Base-by-base conservation (phyloP, 1,140 invertebrate species). In the Apis laboriosa region DNA sequence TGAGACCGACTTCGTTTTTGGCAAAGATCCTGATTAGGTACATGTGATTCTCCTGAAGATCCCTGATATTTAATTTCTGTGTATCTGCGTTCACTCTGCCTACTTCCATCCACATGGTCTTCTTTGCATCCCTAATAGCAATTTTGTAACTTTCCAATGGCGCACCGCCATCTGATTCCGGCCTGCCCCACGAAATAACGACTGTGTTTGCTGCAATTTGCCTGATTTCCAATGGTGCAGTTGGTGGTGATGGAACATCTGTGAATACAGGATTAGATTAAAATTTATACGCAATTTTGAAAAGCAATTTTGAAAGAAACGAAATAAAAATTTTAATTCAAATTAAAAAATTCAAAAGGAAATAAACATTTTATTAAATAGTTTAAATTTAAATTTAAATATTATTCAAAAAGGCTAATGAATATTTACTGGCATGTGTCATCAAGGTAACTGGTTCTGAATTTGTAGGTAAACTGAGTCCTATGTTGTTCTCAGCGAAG, bases 71-170 rank as follows among this genome's bases (percentile, higher is more conserved):
- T 89, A 98, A 96, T 93, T 97, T 97, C 88, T 97, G 97, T 60
- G 97, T 96, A 83, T 97, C 96, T 2, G 97, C 97, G 85, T 96
- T 96, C 13, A 98, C 97, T 90, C 97, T 96, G 21, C 97, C 98
- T 70, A 99, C 97, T 96, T 99, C 97, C 95, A 98, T 98, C 98
- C 98, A 99, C 98, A 98, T 98, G 8, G 97, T 98, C 91, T 98
- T 98, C 91, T 96, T 97, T 61, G 96, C 95, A 91, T 99, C 99
- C 88, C 97, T 96, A 76, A 99, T 97, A 17, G 98, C 98, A 86
- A 99, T 97, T 88, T 98, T 98, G 92, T 99, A 99, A 43, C 97
- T 97, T 87, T 97, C 95, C 66, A 99, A 94, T 19, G 98, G 98
- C 58, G 98, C 96, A 68, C 98, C 98, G 67, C 98, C 98, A 94